Conservation (phyloP, 2,888 invertebrate species). For the Cephus spinipes region DNA sequence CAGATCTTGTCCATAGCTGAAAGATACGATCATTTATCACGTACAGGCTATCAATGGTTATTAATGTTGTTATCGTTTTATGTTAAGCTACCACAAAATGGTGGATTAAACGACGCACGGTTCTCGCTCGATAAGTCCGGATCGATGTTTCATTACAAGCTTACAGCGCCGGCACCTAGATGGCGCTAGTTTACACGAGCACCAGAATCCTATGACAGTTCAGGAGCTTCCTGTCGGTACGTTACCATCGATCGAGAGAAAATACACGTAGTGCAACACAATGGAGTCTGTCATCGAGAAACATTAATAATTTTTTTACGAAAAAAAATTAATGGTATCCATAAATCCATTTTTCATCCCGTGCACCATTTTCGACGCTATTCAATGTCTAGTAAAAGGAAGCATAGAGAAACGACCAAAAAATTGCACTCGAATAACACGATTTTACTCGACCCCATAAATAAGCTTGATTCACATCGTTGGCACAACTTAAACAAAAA, state of each 20-base stretch:
- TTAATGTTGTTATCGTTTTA: no score
- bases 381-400: background rate
- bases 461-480: background rate
- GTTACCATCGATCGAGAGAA: slow-evolving; percentile 34
- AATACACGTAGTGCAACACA: background rate
- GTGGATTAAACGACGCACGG: background rate
- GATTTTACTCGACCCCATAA: background rate
- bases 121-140: background rate
- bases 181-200: slow-evolving; percentile 40
- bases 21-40: background rate
- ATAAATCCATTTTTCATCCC: background rate
- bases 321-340: background rate
- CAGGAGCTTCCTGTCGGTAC: slow-evolving; percentile 43
- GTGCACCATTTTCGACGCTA: background rate
- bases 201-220: background rate
- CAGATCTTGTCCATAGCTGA: background rate
- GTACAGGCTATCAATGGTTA: no score
- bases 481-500: background rate
- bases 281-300: background rate
- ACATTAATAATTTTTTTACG: background rate
- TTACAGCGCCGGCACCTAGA: slow-evolving; percentile 33
- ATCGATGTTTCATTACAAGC: slow-evolving; percentile 40
- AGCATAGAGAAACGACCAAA: no score
- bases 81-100: no score
- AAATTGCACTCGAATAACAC: background rate